Evolutionary conservation across 2,888 invertebrate genomes (phyloP).

Genomic region (Xiphydria camelus): DNA sequence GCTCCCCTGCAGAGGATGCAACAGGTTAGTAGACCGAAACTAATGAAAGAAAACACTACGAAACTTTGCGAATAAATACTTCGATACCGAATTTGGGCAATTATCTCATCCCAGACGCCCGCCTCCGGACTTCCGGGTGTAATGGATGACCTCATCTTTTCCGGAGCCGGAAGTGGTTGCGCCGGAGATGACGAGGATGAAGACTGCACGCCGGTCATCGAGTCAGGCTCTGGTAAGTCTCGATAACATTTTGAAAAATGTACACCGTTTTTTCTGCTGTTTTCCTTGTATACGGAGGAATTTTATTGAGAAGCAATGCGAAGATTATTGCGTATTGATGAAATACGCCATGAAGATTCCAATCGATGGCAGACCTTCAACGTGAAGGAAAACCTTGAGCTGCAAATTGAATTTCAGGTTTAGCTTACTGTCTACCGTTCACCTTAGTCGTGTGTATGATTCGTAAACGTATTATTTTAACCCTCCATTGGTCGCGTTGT

Average conservation of each 20-base stretch:
- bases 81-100: background rate
- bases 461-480: no score
- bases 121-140: constrained; percentile 78
- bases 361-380: no score
- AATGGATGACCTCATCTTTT: constrained; percentile 88
- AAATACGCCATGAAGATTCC: no score
- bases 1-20: constrained; percentile 84
- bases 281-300: background rate
- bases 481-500: no score
- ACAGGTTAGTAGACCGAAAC: constrained; percentile 66
- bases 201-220: constrained; percentile 83
- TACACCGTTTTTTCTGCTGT: constrained; percentile 29
- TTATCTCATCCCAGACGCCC: constrained; percentile 67
- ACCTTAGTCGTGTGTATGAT: no score
- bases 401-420: no score
- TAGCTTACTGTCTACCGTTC: no score
- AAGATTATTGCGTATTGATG: background rate
- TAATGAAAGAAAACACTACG: background rate
- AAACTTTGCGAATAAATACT: background rate
- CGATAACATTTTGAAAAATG: constrained; percentile 30
- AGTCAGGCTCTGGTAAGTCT: constrained; percentile 72
- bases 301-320: background rate
- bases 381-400: no score
- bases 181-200: constrained; percentile 88
- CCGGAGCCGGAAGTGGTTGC: constrained; percentile 90